Base-by-base conservation (phyloP, 2,113 vertebrate species). In the Corapipo altera region DNA sequence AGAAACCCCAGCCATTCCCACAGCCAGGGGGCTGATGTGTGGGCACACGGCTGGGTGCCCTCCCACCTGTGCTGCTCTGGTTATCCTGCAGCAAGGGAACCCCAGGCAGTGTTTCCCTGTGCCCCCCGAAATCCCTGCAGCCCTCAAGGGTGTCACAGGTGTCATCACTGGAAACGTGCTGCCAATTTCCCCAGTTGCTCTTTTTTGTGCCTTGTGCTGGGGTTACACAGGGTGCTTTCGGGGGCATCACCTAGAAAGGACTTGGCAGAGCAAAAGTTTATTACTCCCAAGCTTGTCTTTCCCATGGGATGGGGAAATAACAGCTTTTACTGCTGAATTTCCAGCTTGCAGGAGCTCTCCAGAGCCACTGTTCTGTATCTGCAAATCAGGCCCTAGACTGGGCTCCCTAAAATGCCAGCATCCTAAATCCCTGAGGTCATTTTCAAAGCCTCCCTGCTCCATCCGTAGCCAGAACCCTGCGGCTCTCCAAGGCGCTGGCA, bases 401-500 rank as follows among this genome's bases (percentile, higher is more conserved):
- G 83, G 54, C 58, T 74, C 82, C 5, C 59, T 16, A 24, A 72
- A 90, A 61, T 57, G 73, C 85, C 95, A 88, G 6, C 82, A 64
- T 65, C 93, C 88, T 39, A 59, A 89, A 65, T 57, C 92, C 70
- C 79, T 0, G 3, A 74, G 88, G 89, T 80, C 11, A 3, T 71
- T 96, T 88, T 91, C 85, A 94, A 96, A 93, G 65, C 76, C 69
- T 84, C 77, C 76, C 6, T 2, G 67, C 82, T 93, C 79, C 1
- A 3, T 57, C 76, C 6, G 0, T 20, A 71, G 96, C 94, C 95
- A 95, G 95, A 85, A 85, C 88, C 92, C 95, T 46, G 96, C 8
- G 15, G 95, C 88, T 94, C 86, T 93, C 86, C 3, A 5, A 70
- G 95, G 85, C 62, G 0, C 46, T 95, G 95, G 85, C 93, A 76